These are phyloP conservation scores for Spodoptera picta DNA, from an alignment of 2,888 invertebrate species.

Conservation along the genomic window DNA sequence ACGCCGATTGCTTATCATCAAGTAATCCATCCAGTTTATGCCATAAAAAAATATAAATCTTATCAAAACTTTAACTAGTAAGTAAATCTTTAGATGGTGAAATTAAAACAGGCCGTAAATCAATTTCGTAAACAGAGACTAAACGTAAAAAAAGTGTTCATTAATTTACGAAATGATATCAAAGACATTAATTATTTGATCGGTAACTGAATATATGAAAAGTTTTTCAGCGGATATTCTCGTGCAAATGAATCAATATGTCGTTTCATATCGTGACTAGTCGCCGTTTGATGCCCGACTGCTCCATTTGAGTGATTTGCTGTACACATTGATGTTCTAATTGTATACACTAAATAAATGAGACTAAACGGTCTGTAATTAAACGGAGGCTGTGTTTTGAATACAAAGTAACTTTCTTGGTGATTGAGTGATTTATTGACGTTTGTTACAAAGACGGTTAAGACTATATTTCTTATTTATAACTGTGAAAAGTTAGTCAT, in stretches of 20 bases:
- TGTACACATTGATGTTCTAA: constrained; percentile 12
- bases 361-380: constrained; percentile 30
- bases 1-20: too few relatives aligned
- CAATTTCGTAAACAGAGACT: too few relatives aligned
- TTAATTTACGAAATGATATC: background rate
- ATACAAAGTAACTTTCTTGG: constrained; percentile 21
- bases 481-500: too few relatives aligned
- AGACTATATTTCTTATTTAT: too few relatives aligned
- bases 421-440: constrained; percentile 17
- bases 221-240: constrained; percentile 23
- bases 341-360: constrained; percentile 29
- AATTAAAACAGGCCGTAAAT: too few relatives aligned
- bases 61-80: too few relatives aligned
- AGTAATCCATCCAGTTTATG: too few relatives aligned
- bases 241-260: constrained; percentile 11
- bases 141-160: too few relatives aligned
- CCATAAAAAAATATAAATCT: too few relatives aligned
- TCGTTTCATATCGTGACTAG: constrained; percentile 36
- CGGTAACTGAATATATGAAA: background rate
- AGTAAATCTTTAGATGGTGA: too few relatives aligned
- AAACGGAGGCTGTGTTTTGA: constrained; percentile 19
- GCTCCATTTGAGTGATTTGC: constrained; percentile 31
- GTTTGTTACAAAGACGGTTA: background rate
- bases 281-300: constrained; percentile 23
- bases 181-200: constrained; percentile 2